phyloP scores from a whole-genome alignment of 2,113 vertebrate species.

The Megaleporinus macrocephalus region DNA sequence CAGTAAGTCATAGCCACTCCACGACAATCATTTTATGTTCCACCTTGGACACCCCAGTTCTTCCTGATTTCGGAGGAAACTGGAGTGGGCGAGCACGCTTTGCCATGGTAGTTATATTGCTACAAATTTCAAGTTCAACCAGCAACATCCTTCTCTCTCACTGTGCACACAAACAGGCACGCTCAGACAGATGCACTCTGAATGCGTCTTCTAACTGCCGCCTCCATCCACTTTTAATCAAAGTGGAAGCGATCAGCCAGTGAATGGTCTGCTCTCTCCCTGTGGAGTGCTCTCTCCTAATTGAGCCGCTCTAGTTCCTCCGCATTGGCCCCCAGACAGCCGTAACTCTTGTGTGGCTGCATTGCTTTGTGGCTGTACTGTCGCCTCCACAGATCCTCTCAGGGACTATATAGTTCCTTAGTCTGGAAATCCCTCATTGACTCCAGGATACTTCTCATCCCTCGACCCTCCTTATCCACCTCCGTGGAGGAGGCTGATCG shows the following conservation, averaged over 20 bases:
- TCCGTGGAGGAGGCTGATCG: background rate
- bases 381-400: conserved; percentile 4
- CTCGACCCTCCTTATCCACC: background rate
- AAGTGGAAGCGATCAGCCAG: background rate
- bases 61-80: no score
- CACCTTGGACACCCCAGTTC: no score
- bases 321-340: conserved; percentile 18
- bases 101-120: background rate
- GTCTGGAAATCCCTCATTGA: background rate
- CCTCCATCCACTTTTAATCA: conserved; percentile 18
- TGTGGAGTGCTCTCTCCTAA: conserved; percentile 10
- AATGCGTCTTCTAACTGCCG: conserved; percentile 35
- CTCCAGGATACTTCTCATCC: conserved; percentile 3
- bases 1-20: no score
- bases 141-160: background rate
- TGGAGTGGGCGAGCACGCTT: background rate
- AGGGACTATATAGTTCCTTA: background rate
- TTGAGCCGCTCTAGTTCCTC: conserved; percentile 23
- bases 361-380: background rate
- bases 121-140: conserved; percentile 11
- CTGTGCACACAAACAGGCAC: conserved; percentile 15
- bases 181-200: conserved; percentile 33
- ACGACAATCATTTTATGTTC: no score
- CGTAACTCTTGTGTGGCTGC: conserved; percentile 22
- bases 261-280: conserved; percentile 5